Evolutionary conservation across 1,140 invertebrate species (phyloP), one percentile per base, ranked within the genome.

Genomic region (Macrocentrus cingulum): DNA sequence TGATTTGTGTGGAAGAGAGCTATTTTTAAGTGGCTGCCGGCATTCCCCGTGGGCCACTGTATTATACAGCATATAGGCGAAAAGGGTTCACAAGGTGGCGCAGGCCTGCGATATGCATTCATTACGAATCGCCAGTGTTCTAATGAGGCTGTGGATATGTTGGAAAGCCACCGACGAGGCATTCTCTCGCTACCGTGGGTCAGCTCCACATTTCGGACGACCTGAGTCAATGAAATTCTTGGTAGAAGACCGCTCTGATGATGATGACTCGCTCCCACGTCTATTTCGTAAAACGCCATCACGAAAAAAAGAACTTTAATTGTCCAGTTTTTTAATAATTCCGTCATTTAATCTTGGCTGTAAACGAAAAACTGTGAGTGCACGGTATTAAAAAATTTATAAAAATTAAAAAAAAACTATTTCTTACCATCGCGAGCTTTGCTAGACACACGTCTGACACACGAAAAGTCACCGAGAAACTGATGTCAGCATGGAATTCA

Each of bases 21-120:
- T 57, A 63, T 63, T 63, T 63, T 63, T 63, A 63, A 63, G 61
- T 63, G 61, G 61, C 61, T 51, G 48, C 29, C 13, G 36, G 34
- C 37, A 58, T 58, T 58, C 37, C 39, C 7, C 8, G 7, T 13
- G 8, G 15, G 36, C 22, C 25, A 8, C 2, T 15, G 36, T 16
- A 51, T 23, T 23, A 13, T 11, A 23, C 1, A 16, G 32, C 16
- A 32, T 9, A 32, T 42, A 50, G 32, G 46, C 36, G 45, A 19
- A 41, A 41, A 41, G 13, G 5, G 5, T 7, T 18, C 3, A 44
- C 8, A 15, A 44, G 15, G 18, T 20, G 18, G 5, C 41, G 16
- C 7, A 44, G n/a, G 15, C 18, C 16, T 25, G 36, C 15, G 37
- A 15, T 45, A 60, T 55, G 39, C 44, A 56, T 56, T 48, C 25